A percentile compares a stretch with the other conserved stretches of the same genome.
Conservation (phyloP, 2,797 vertebrate species). For the Rhodeus uyekii region DNA sequence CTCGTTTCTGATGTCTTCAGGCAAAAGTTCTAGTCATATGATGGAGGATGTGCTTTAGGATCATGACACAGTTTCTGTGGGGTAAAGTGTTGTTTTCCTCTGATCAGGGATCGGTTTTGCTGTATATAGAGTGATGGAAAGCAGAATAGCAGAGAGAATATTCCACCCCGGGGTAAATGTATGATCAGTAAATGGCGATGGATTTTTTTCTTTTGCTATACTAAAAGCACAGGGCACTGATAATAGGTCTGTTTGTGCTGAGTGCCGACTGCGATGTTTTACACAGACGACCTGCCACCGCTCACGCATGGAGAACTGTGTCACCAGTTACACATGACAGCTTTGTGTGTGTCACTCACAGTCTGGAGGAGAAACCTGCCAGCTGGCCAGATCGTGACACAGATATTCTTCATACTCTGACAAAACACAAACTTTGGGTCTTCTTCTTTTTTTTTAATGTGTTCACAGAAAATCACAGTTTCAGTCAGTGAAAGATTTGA, state of each 20-base stretch:
- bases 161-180: slow-evolving; percentile 21
- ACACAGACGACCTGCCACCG: slow-evolving; percentile 8
- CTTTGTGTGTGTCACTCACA: slow-evolving; percentile 42
- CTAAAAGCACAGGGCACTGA: slow-evolving; percentile 35
- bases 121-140: slow-evolving; percentile 2
- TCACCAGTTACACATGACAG: slow-evolving; percentile 42
- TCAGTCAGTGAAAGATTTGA: not conserved
- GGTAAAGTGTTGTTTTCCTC: slow-evolving; percentile 10
- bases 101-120: slow-evolving; percentile 11
- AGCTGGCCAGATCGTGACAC: slow-evolving; percentile 43
- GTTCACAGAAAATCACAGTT: not conserved
- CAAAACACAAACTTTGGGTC: slow-evolving; percentile 4
- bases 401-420: slow-evolving; percentile 15
- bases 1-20: slow-evolving; percentile 34
- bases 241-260: slow-evolving; percentile 24
- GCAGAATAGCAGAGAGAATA: not conserved
- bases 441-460: slow-evolving; percentile 6
- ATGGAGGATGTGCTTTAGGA: slow-evolving; percentile 13
- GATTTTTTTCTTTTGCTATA: slow-evolving; percentile 31
- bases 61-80: slow-evolving; percentile 33
- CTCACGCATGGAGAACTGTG: slow-evolving; percentile 36
- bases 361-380: slow-evolving; percentile 36
- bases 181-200: slow-evolving; percentile 34
- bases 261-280: slow-evolving; percentile 12
- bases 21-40: slow-evolving; percentile 21